A percentile compares a stretch with the other conserved stretches of the same genome.
Evolutionary conservation across 2,797 vertebrate species (phyloP).

Genomic region (Limosa lapponica): DNA sequence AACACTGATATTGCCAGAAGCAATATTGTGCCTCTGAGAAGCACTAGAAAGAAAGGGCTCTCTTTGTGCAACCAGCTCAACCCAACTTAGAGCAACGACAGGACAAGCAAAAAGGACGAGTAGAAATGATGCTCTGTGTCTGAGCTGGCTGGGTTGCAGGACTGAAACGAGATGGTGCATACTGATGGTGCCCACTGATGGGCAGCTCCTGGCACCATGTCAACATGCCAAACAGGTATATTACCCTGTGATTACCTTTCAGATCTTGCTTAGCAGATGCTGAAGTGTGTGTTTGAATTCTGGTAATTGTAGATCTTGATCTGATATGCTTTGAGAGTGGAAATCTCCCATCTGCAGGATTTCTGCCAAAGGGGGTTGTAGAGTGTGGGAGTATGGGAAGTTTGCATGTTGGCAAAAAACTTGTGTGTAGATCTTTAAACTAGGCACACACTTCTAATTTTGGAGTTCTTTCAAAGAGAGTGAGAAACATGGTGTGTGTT

Average conservation of each 20-base stretch:
- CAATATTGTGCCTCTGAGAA: background rate
- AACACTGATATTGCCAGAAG: background rate
- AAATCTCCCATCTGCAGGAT: background rate
- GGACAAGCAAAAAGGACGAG: background rate
- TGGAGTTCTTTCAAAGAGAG: background rate
- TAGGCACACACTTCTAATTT: background rate
- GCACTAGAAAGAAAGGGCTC: background rate
- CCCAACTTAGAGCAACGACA: background rate
- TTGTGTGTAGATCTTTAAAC: background rate
- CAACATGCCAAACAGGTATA: background rate
- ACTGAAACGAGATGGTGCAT: background rate
- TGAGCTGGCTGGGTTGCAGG: background rate
- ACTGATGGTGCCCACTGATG: background rate
- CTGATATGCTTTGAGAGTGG: background rate
- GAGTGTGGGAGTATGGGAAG: background rate
- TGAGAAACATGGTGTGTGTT: background rate
- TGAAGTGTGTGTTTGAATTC: background rate
- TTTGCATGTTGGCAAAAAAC: background rate
- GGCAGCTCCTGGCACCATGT: background rate
- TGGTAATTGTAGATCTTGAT: background rate
- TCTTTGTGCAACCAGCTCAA: background rate
- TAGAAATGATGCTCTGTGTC: background rate
- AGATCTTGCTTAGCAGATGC: background rate
- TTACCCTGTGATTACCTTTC: background rate
- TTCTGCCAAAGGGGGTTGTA: background rate